Base-by-base conservation (phyloP, 2,113 vertebrate species). In the Monarcha castaneiventris region DNA sequence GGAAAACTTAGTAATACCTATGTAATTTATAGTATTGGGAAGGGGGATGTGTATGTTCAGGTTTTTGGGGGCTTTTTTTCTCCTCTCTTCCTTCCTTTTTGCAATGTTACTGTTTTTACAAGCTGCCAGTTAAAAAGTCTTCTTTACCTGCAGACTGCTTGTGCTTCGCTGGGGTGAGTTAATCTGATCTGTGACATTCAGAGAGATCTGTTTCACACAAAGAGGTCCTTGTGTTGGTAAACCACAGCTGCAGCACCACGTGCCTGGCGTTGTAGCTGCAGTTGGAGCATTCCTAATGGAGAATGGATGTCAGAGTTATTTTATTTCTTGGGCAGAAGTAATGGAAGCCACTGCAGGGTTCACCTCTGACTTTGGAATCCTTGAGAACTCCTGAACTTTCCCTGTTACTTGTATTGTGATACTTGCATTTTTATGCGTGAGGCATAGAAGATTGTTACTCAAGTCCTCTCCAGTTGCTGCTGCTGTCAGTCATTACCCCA, bases 21-120 rank as follows among this genome's bases (percentile, higher is more conserved):
- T 32, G 20, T 49, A 22, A 18, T 81, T 27, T 39, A 26, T 21
- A n/a, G 13, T 48, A 22, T 7, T 44, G 20, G 5, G 27, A 25
- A 32, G 4, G 33, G 15, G 2, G 3, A 35, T 46, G 9, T 55
- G 3, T 79, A 3, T 25, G 3, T 41, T 32, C 30, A 71, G 10
- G 0, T 19, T 83, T 72, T 22, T 3, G 6, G 11, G 13, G 23
- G 7, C 25, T 14, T 44, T 6, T 22, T 15, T 1, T n/a, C 0
- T 3, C 4, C 8, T 6, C 4, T 2, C 5, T 12, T 21, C 16
- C 4, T 52, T 52, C 4, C 13, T 4, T 73, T 52, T 59, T 46
- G 17, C 64, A n/a, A n/a, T 56, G 13, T 58, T 21, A 30, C 0
- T 80, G 21, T 52, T 93, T 62, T 51, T 21, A 5, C 43, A 55